Evolutionary conservation across 2,113 vertebrate genomes (phyloP).

Genomic region (Psilopsiagon aymara): DNA sequence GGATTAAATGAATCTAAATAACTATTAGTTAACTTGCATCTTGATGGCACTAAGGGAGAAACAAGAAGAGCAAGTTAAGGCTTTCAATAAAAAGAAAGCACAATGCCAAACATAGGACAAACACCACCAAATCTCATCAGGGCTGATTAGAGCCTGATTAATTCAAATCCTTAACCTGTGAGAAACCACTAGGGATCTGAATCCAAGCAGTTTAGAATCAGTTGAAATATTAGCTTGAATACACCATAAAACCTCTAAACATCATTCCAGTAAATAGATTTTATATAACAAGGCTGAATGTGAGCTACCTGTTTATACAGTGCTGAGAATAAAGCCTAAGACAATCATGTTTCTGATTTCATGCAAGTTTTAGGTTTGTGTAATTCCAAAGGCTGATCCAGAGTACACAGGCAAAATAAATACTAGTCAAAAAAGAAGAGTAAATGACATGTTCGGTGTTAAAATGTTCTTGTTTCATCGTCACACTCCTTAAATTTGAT

Average conservation of each 20-base stretch:
- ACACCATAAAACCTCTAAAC: not conserved
- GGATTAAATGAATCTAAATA: not conserved
- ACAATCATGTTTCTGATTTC: slow-evolving; percentile 49
- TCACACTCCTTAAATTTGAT: not conserved
- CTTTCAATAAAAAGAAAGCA: not conserved
- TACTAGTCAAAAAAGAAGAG: not conserved
- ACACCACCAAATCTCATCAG: not conserved
- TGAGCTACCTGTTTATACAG: not conserved
- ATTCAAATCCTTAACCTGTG: slow-evolving; percentile 20
- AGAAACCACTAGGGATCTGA: slow-evolving; percentile 4
- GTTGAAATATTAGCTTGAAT: slow-evolving; percentile 22
- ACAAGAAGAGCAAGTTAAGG: not conserved
- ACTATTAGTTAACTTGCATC: not conserved
- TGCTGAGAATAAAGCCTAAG: not conserved
- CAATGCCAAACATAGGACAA: not conserved
- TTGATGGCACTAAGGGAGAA: not conserved
- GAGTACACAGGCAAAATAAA: not conserved
- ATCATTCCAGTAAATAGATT: not conserved
- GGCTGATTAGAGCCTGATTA: slow-evolving; percentile 2
- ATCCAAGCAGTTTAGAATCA: slow-evolving; percentile 5
- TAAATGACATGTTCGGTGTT: not conserved
- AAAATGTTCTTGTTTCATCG: not conserved
- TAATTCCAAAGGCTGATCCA: not conserved
- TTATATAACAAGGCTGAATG: not conserved
- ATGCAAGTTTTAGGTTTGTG: not conserved